Percentiles rank a stretch among this genome's conserved stretches.
These are phyloP conservation scores for Neelides folsomi DNA, from an alignment of 2,888 invertebrate species.

Conservation along the genomic window DNA sequence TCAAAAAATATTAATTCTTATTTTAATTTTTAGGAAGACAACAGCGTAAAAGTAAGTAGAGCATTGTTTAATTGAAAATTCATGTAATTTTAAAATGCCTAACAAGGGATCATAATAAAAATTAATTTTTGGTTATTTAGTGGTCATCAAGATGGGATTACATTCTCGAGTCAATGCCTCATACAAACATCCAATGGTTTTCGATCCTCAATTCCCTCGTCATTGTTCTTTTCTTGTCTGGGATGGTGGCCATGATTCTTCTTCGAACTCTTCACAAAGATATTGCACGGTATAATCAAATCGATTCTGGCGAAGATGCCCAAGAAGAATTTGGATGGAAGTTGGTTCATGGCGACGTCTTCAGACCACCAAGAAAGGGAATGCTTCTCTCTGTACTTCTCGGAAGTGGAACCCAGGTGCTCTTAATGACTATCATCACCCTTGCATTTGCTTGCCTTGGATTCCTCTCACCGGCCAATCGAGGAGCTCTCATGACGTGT, in stretches of 20 bases:
- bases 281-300: conserved; percentile 94
- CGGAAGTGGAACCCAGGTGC: conserved; percentile 93
- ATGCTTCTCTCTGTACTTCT: conserved; percentile 90
- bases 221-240: conserved; percentile 89
- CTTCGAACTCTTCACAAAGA: conserved; percentile 93
- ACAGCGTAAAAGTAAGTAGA: conserved; percentile 53
- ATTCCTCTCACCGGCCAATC: conserved; percentile 94
- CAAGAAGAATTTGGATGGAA: conserved; percentile 74
- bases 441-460: conserved; percentile 97
- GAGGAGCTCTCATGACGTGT: conserved; percentile 97
- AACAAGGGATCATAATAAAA: conserved; percentile 9
- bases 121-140: conserved; percentile 1
- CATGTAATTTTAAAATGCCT: too few species aligned
- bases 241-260: conserved; percentile 99
- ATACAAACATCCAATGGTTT: conserved; percentile 98
- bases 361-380: conserved; percentile 63
- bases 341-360: conserved; percentile 51
- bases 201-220: conserved; percentile 95
- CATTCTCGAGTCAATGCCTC: conserved; percentile 93
- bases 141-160: conserved; percentile 99
- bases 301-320: conserved; percentile 47
- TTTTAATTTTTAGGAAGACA: conserved; percentile 45
- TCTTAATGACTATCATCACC: conserved; percentile 90
- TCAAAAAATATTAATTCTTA: neutral
- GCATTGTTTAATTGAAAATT: neutral